Conservation (phyloP, 1,140 invertebrate species). For the Aphelinus certus region DNA sequence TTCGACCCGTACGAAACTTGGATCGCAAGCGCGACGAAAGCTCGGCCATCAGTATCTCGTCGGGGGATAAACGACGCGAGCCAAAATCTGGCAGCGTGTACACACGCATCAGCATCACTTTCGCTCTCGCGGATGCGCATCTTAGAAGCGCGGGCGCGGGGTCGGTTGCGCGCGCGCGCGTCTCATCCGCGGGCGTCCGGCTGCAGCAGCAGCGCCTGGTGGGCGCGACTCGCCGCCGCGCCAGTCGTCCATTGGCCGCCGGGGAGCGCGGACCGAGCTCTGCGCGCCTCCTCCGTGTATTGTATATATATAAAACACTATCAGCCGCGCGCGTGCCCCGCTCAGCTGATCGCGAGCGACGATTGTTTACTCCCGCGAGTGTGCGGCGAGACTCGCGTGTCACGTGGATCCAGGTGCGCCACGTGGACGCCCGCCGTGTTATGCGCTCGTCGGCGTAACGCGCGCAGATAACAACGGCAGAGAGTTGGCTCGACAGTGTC, state of each 20-base stretch:
- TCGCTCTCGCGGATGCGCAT: background rate
- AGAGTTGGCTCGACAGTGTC: too few relatives aligned
- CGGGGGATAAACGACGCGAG: background rate
- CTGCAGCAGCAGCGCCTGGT: background rate
- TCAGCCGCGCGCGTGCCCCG: too few relatives aligned
- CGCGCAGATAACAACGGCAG: too few relatives aligned
- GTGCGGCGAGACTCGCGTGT: too few relatives aligned
- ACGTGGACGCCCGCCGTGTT: background rate
- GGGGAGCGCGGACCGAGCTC: constrained; percentile 9
- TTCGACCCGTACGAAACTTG: too few relatives aligned
- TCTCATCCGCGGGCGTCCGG: background rate
- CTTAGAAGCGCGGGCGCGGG: background rate
- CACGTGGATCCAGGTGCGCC: constrained; percentile 11
- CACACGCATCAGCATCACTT: background rate
- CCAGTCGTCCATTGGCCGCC: constrained; percentile 51
- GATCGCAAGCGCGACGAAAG: too few relatives aligned
- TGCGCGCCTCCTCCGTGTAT: background rate
- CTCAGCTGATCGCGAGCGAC: too few relatives aligned
- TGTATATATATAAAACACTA: background rate
- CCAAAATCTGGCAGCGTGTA: background rate
- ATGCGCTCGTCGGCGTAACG: background rate
- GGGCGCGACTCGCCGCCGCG: constrained; percentile 33
- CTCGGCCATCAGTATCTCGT: too few relatives aligned
- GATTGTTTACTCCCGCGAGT: too few relatives aligned
- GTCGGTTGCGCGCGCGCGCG: background rate